Percentiles rank a stretch among this genome's conserved stretches.
Conservation (phyloP, 2,113 vertebrate genomes). For the Paralichthys olivaceus region DNA sequence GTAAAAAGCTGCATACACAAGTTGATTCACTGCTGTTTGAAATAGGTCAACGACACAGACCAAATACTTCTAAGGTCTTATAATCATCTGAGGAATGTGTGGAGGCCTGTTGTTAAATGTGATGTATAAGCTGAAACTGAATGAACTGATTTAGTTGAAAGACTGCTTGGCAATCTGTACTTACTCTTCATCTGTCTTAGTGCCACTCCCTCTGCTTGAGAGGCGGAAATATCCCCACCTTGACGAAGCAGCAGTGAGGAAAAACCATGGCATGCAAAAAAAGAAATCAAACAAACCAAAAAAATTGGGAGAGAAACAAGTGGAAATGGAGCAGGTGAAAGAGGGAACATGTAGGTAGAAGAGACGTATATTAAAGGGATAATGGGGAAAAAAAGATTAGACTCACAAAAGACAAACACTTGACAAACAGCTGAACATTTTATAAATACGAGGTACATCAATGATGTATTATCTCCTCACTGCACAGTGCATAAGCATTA, state of each 20-base stretch:
- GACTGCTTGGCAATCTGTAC: constrained; percentile 70
- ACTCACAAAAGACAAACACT: background rate
- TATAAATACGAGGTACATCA: background rate
- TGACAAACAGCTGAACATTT: background rate
- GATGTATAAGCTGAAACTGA: background rate
- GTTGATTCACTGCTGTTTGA: background rate
- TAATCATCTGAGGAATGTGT: background rate
- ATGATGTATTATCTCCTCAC: too few species aligned
- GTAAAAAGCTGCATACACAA: background rate
- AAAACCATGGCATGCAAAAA: constrained; percentile 42
- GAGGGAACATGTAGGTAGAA: constrained; percentile 30
- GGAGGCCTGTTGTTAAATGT: background rate
- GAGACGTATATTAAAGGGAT: background rate
- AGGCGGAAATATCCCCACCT: constrained; percentile 72
- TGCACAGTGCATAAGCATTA: too few species aligned
- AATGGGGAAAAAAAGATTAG: background rate
- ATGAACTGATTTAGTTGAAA: constrained; percentile 13
- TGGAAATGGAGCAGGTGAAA: constrained; percentile 38
- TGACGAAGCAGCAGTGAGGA: constrained; percentile 57
- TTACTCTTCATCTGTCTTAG: constrained; percentile 91
- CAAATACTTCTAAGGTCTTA: too few species aligned
- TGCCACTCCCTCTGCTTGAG: constrained; percentile 78
- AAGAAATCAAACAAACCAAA: background rate
- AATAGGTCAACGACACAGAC: too few species aligned
- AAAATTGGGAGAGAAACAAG: constrained; percentile 28